Evolutionary conservation across 2,888 invertebrate genomes (phyloP).

Genomic region (Crioceris asparagi): DNA sequence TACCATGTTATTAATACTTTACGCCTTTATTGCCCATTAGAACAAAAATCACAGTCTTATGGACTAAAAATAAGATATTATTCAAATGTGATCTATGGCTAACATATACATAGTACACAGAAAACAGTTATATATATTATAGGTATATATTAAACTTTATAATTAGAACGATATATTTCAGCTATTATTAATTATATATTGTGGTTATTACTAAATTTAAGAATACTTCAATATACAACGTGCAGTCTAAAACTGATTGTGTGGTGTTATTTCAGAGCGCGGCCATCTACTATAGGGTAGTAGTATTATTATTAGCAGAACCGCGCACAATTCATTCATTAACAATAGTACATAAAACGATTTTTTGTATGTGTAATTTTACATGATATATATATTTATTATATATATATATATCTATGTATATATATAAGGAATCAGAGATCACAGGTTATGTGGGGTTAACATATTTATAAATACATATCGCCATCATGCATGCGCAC

Average conservation of each 20-base stretch:
- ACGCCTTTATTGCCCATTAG: conserved; percentile 9
- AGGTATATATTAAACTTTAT: conserved; percentile 35
- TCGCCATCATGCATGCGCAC: conserved; percentile 12
- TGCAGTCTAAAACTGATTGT: conserved; percentile 43
- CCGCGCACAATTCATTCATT: conserved; percentile 25
- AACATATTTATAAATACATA: no score
- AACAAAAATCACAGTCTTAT: conserved; percentile 35
- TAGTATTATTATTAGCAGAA: no score
- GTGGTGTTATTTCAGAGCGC: conserved; percentile 31
- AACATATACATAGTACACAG: conserved; percentile 35
- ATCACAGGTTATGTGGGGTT: conserved; percentile 38
- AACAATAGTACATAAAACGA: conserved; percentile 32
- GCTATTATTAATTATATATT: conserved; percentile 34
- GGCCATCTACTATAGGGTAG: no score
- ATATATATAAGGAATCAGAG: conserved; percentile 38
- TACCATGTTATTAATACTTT: neutral
- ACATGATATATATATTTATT: conserved; percentile 33
- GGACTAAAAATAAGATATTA: conserved; percentile 37
- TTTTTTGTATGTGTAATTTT: conserved; percentile 36
- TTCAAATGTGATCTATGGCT: conserved; percentile 34
- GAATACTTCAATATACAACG: conserved; percentile 36
- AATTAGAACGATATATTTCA: conserved; percentile 37
- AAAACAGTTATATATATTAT: conserved; percentile 27
- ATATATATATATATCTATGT: no score
- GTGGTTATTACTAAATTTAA: conserved; percentile 38